Evolutionary conservation across 2,797 vertebrate species (phyloP).

Genomic region (Bufotes viridis): DNA sequence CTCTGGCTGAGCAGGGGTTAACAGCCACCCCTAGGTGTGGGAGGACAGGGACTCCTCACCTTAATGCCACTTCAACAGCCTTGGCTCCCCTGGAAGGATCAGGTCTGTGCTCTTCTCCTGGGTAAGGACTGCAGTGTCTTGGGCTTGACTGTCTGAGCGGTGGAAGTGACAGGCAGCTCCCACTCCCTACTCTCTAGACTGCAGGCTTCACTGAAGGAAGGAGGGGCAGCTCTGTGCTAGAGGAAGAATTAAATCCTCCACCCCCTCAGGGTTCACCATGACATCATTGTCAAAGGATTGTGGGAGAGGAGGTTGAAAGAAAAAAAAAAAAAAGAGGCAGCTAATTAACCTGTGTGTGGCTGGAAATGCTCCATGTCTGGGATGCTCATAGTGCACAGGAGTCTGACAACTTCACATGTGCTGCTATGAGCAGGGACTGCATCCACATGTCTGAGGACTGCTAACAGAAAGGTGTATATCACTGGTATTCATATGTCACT

Average conservation of each 20-base stretch:
- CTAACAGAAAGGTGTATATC: neutral
- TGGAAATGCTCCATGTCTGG: constrained; percentile 4
- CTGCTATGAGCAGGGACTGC: neutral
- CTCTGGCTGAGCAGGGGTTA: neutral
- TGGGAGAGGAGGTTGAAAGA: constrained; percentile 57
- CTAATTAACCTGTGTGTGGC: constrained; percentile 55
- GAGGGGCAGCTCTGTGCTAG: constrained; percentile 58
- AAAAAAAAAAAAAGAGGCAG: constrained; percentile 9
- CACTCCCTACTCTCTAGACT: constrained; percentile 55
- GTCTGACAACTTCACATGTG: neutral
- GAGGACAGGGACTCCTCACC: constrained; percentile 24
- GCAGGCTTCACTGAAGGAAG: constrained; percentile 56
- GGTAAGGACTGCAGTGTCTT: constrained; percentile 33
- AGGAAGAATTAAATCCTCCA: constrained; percentile 62
- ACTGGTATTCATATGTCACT: neutral
- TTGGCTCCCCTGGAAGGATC: neutral
- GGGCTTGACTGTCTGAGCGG: constrained; percentile 24
- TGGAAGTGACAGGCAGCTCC: constrained; percentile 49
- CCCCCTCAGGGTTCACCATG: constrained; percentile 60
- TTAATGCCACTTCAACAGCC: constrained; percentile 19
- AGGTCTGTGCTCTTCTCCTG: neutral
- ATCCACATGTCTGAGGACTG: neutral
- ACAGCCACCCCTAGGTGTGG: constrained; percentile 22
- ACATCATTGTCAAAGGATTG: constrained; percentile 63
- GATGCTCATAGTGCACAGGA: neutral